Percentiles rank a stretch among this genome's conserved stretches.
phyloP scores from a whole-genome alignment of 2,113 vertebrate species.

The Semicossyphus pulcher region DNA sequence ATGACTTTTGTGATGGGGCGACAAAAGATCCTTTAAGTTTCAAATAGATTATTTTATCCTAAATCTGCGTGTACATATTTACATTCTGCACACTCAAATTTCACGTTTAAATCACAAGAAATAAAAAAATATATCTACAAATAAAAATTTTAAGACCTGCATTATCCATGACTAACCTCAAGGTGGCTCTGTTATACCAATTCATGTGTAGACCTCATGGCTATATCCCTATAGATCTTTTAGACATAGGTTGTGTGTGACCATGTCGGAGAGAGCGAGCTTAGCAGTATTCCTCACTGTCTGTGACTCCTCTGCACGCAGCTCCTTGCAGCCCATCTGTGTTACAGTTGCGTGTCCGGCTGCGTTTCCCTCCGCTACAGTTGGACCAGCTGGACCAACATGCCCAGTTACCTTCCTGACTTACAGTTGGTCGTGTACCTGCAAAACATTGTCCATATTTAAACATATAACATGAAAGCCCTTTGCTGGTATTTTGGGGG shows the following conservation, averaged over 20 bases:
- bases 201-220: no score
- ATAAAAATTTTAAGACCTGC: neutral
- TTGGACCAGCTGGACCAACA: conserved; percentile 84
- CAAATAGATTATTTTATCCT: no score
- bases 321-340: conserved; percentile 61
- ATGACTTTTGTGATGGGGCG: no score
- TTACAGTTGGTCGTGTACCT: conserved; percentile 27
- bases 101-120: no score
- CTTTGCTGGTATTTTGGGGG: neutral
- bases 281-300: conserved; percentile 76
- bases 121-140: neutral
- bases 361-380: conserved; percentile 69
- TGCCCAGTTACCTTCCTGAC: conserved; percentile 83
- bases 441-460: conserved; percentile 1
- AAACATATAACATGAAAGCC: neutral
- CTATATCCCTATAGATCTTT: no score
- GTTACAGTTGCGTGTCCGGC: conserved; percentile 80
- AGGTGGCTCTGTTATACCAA: conserved; percentile 28
- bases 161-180: neutral
- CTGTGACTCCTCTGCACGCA: conserved; percentile 79
- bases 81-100: no score
- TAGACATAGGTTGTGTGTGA: neutral
- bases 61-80: no score
- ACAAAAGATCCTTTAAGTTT: no score
- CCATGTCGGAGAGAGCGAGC: neutral